phyloP scores from a whole-genome alignment of 2,888 invertebrate genomes.

The Corythucha ciliata region DNA sequence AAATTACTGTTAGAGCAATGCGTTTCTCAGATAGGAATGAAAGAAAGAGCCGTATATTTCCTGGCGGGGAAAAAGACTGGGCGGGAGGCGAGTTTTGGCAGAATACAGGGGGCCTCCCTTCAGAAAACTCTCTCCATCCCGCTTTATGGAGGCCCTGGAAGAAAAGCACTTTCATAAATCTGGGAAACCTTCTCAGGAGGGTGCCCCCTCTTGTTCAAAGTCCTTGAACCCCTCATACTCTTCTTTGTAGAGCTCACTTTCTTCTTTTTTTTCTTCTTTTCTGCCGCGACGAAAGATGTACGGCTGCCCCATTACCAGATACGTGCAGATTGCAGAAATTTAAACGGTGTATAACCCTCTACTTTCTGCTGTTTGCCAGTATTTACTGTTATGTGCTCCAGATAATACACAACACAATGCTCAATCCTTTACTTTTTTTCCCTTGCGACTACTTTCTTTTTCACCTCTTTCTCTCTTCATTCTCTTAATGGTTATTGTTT shows the following conservation, averaged over 20 bases:
- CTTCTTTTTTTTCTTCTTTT: slow-evolving; percentile 6
- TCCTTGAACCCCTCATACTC: slow-evolving; percentile 69
- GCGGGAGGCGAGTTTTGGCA: slow-evolving; percentile 38
- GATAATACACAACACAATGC: slow-evolving; percentile 31
- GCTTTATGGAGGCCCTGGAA: slow-evolving; percentile 41
- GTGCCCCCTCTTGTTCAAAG: too few relatives aligned
- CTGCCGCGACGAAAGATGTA: slow-evolving; percentile 44
- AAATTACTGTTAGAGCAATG: slow-evolving; percentile 29
- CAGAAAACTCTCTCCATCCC: slow-evolving; percentile 3
- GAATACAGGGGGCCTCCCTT: slow-evolving; percentile 19
- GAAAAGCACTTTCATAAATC: slow-evolving; percentile 80
- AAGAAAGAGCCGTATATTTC: slow-evolving; percentile 30
- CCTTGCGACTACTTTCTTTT: slow-evolving; percentile 21
- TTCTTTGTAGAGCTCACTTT: slow-evolving; percentile 2
- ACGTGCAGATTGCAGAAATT: slow-evolving; percentile 35
- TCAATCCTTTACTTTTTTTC: slow-evolving; percentile 17
- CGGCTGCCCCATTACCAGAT: slow-evolving; percentile 71
- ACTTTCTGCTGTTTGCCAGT: slow-evolving; percentile 12
- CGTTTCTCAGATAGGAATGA: slow-evolving; percentile 30
- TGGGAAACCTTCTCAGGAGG: slow-evolving; percentile 50
- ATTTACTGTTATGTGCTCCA: slow-evolving; percentile 34
- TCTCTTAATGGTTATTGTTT: too few relatives aligned
- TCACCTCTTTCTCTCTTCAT: too few relatives aligned
- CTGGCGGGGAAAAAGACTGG: slow-evolving; percentile 28
- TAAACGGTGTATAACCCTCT: slow-evolving; percentile 30